Conservation (phyloP, 2,888 invertebrate genomes). For the Artemia sinica region DNA sequence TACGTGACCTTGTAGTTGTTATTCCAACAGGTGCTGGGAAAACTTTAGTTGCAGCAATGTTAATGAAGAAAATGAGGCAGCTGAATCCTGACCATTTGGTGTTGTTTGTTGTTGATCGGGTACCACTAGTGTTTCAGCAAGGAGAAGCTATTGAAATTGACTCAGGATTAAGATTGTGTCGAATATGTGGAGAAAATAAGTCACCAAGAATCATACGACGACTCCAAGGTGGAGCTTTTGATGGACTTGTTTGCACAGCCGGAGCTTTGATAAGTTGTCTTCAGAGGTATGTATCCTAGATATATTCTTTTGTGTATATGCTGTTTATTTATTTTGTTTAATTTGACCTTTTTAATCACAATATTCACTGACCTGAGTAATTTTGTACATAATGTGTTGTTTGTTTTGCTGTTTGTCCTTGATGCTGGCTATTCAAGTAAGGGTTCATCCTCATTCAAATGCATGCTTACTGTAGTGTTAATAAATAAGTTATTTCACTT, state of each 20-base stretch:
- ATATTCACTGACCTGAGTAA: too few species aligned
- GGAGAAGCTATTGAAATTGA: background rate
- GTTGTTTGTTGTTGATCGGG: background rate
- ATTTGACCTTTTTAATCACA: too few species aligned
- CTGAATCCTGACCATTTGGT: background rate
- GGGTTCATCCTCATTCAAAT: too few species aligned
- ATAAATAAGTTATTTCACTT: too few species aligned
- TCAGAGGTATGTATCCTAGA: background rate
- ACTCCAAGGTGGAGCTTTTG: background rate
- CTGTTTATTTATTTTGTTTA: too few species aligned
- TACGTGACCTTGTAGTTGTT: constrained; percentile 1
- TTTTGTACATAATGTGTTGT: too few species aligned
- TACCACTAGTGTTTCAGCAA: constrained; percentile 9
- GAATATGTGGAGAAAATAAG: background rate
- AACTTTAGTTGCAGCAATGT: background rate
- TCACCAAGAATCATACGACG: background rate
- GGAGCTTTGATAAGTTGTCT: background rate
- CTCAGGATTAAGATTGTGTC: background rate
- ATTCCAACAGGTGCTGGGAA: constrained; percentile 11
- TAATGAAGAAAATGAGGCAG: background rate
- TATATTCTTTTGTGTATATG: too few species aligned
- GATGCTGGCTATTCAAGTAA: too few species aligned
- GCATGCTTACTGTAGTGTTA: too few species aligned
- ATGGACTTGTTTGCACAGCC: background rate
- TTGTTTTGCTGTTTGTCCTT: too few species aligned